A percentile compares a stretch with the other conserved stretches of the same genome.
These are phyloP conservation scores for Bombus superbus DNA, from an alignment of 1,140 invertebrate species.

Conservation along the genomic window DNA sequence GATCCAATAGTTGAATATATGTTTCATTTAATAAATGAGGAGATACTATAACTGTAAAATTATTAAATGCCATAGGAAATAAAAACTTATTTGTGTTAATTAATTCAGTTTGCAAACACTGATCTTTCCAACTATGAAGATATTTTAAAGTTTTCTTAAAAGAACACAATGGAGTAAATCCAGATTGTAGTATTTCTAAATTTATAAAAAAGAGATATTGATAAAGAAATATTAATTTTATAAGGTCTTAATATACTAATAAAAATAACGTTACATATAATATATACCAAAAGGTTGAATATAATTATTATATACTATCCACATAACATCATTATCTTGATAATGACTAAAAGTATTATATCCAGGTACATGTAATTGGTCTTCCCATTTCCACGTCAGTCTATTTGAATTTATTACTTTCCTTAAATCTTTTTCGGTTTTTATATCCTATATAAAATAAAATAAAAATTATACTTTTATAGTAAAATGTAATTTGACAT, in stretches of 20 bases:
- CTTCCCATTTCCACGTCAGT: slow-evolving; percentile 62
- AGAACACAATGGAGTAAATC: slow-evolving; percentile 78
- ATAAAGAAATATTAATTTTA: background rate
- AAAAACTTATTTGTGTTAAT: slow-evolving; percentile 75
- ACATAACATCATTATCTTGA: slow-evolving; percentile 71
- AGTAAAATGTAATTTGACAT: background rate
- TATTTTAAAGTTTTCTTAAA: slow-evolving; percentile 79
- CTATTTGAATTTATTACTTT: slow-evolving; percentile 52
- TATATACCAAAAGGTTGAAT: slow-evolving; percentile 74
- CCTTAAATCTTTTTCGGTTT: slow-evolving; percentile 55
- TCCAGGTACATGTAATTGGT: slow-evolving; percentile 45
- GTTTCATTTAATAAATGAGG: slow-evolving; percentile 74
- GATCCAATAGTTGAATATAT: slow-evolving; percentile 10
- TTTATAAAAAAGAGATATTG: slow-evolving; percentile 3
- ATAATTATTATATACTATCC: slow-evolving; percentile 74
- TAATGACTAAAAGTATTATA: slow-evolving; percentile 73
- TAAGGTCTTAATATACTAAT: slow-evolving; percentile 14
- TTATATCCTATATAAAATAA: slow-evolving; percentile 43
- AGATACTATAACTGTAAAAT: slow-evolving; percentile 76
- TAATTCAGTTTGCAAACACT: slow-evolving; percentile 79
- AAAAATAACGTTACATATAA: slow-evolving; percentile 15
- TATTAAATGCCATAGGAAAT: slow-evolving; percentile 74
- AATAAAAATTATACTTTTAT: background rate
- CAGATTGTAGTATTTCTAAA: slow-evolving; percentile 79
- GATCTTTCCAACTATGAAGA: slow-evolving; percentile 78